Conservation (phyloP, 2,888 invertebrate species). For the Uloborus plumipes region DNA sequence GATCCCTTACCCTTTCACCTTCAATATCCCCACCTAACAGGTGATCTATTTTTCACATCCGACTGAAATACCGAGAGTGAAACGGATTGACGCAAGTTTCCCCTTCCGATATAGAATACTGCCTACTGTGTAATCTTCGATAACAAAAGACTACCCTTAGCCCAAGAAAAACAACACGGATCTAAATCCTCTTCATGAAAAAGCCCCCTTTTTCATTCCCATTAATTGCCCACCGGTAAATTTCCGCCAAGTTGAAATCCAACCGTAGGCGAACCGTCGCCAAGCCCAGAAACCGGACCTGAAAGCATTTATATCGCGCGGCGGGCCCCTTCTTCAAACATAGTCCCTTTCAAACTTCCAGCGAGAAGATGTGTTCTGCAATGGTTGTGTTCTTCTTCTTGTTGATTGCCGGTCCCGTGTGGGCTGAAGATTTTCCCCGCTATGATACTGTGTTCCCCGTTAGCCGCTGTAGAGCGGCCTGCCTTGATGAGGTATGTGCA, state of each 20-base stretch:
- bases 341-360: background rate
- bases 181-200: too few species aligned
- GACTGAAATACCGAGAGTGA: too few species aligned
- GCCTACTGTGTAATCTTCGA: too few species aligned
- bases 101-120: too few species aligned
- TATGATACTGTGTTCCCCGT: constrained; percentile 24
- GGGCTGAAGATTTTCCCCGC: background rate
- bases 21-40: too few species aligned
- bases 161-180: too few species aligned
- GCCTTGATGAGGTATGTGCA: constrained; percentile 42
- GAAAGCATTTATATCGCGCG: constrained; percentile 32
- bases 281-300: constrained; percentile 12
- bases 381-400: background rate
- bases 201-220: too few species aligned
- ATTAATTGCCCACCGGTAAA: background rate
- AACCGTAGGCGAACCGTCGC: constrained; percentile 21
- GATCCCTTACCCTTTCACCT: too few species aligned
- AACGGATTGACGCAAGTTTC: too few species aligned
- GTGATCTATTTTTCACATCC: too few species aligned
- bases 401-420: background rate
- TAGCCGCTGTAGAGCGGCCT: constrained; percentile 42
- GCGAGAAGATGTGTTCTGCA: background rate
- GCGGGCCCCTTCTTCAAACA: background rate
- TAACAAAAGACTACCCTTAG: too few species aligned
- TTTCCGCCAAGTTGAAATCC: constrained; percentile 3